A percentile compares a stretch with the other conserved stretches of the same genome.
These are phyloP conservation scores for Takifugu rubripes DNA, from an alignment of 2,797 vertebrate genomes.

Conservation along the genomic window DNA sequence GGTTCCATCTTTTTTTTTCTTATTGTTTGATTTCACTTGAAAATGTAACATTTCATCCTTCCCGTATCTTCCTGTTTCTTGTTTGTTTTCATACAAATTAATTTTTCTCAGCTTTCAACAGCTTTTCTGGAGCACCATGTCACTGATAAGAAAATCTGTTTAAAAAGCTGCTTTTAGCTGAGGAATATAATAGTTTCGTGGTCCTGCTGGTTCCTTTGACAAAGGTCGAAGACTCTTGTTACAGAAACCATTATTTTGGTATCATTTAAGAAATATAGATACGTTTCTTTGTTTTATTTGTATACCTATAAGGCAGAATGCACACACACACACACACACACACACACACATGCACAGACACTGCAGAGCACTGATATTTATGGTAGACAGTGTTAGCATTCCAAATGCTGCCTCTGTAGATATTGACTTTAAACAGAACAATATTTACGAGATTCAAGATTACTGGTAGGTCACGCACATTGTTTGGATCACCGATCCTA, in stretches of 20 bases:
- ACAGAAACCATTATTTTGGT: background rate
- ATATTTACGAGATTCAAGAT: constrained; percentile 5
- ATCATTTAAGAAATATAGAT: background rate
- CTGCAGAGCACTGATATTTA: background rate
- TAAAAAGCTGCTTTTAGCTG: background rate
- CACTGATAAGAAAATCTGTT: constrained; percentile 5
- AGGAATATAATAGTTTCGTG: background rate
- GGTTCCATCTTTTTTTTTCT: background rate
- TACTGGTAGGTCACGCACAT: too few species aligned
- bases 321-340: background rate
- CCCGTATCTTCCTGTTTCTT: background rate
- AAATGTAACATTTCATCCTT: background rate
- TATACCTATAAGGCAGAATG: background rate
- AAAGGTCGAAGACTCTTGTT: too few species aligned
- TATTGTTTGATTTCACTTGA: constrained; percentile 16
- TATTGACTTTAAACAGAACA: background rate
- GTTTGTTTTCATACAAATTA: background rate
- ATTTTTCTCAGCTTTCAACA: constrained; percentile 4
- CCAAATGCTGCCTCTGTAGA: background rate
- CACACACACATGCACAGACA: background rate
- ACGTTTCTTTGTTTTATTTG: background rate
- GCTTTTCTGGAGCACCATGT: background rate
- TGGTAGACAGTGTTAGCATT: background rate
- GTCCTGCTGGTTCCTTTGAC: too few species aligned
- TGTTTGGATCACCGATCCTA: background rate